Base-by-base conservation (phyloP, 2,888 invertebrate genomes). In the Metacarcinus magister region DNA sequence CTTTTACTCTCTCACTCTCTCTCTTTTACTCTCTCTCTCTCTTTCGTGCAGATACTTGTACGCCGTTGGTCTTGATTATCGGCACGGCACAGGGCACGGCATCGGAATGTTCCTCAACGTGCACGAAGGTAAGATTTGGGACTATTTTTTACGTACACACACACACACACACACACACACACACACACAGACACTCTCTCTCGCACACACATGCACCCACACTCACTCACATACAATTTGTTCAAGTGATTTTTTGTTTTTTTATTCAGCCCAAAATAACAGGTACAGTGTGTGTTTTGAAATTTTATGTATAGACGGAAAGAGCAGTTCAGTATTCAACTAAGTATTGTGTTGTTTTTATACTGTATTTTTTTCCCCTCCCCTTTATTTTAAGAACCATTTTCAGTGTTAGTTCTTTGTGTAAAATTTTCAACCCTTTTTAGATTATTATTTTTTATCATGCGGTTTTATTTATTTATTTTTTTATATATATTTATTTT, bases 81-180 rank as follows among this genome's bases (percentile, higher is more conserved):
- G 97, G 10, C 97, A 97, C 96, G 97, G 97, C 44, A 97, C 97
- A 13, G 97, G 98, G 0, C 98, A 98, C 97, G 98, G 98, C 0
- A 97, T 98, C 60, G 98, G 98, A 5, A 97, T 97, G 97, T 97
- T 97, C 96, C 97, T 97, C 82, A 97, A 97, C 97, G 97, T 98
- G 0, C 98, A 98, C 95, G 98, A 98, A 97, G 97, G 97, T 97
- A 91, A 94, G 92, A 28, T 23, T 90, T 8, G 19, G 19, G 10
- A 7, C 13, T 3, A 23, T 82, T 89, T 89, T 23, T 19, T 23
- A 94, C 82, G 82, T 46, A 16, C n/a, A 48, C 92, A 67, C 28
- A 92, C 92, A 75, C 91, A 92, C 54, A 92, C 39, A 75, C 43
- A 46, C 19, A 94, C 82, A 94, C 44, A 94, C 43, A 94, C 75